Evolutionary conservation across 1,140 invertebrate species (phyloP).

Genomic region (Trichonephila inaurata): DNA sequence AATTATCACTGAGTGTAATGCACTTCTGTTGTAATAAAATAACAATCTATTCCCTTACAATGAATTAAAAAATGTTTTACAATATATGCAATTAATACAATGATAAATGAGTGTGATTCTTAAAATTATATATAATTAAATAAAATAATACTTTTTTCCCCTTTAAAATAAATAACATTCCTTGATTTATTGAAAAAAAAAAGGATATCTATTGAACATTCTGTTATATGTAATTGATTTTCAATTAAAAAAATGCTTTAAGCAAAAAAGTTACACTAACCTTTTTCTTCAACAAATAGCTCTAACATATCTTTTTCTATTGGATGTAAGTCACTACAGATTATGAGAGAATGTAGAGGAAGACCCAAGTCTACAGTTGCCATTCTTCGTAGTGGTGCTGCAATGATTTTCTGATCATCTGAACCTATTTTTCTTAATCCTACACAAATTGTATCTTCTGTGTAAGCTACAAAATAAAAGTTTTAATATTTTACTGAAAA

Average conservation of each 20-base stretch:
- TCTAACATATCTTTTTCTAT: slow-evolving; percentile 92
- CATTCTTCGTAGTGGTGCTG: slow-evolving; percentile 89
- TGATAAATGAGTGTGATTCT: too few species aligned
- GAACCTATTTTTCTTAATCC: slow-evolving; percentile 95
- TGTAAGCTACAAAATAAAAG: slow-evolving; percentile 82
- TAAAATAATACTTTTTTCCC: not conserved
- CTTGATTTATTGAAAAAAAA: too few species aligned
- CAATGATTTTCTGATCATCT: slow-evolving; percentile 89
- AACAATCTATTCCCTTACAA: too few species aligned
- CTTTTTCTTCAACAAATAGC: slow-evolving; percentile 79
- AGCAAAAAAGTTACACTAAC: slow-evolving; percentile 20
- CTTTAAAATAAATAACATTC: too few species aligned
- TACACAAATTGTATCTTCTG: slow-evolving; percentile 86
- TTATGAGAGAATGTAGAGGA: slow-evolving; percentile 96
- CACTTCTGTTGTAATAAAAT: too few species aligned
- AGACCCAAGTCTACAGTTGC: slow-evolving; percentile 88
- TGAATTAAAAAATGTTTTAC: too few species aligned
- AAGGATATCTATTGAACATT: too few species aligned
- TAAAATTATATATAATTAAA: too few species aligned
- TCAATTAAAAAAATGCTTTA: not conserved
- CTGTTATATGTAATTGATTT: too few species aligned
- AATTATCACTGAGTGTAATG: too few species aligned
- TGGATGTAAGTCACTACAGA: slow-evolving; percentile 92
- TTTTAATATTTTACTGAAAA: too few species aligned
- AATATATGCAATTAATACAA: too few species aligned